A percentile compares a stretch with the other conserved stretches of the same genome.
phyloP scores from a whole-genome alignment of 1,140 invertebrate species.

The Babylonia areolata region DNA sequence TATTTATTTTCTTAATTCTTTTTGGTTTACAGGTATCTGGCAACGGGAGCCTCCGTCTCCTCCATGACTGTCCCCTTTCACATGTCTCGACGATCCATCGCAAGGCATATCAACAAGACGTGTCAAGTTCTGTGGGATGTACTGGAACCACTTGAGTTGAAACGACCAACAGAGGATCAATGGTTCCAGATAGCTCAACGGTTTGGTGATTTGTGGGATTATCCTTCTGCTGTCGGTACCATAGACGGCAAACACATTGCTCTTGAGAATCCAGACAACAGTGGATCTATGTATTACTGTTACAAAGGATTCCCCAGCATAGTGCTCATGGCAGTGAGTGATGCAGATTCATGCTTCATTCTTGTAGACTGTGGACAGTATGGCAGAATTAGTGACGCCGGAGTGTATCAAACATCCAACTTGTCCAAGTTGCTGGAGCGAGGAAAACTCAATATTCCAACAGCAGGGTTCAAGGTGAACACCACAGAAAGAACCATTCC shows the following conservation, averaged over 20 bases:
- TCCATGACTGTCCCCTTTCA: too few relatives aligned
- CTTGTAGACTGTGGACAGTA: constrained; percentile 15
- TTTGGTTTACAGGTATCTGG: too few relatives aligned
- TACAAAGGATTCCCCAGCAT: constrained; percentile 29
- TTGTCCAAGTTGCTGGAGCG: too few relatives aligned
- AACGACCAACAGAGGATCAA: not conserved
- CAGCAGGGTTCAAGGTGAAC: not conserved
- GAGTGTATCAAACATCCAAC: constrained; percentile 2
- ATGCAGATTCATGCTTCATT: constrained; percentile 19
- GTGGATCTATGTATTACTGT: constrained; percentile 21
- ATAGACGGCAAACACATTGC: constrained; percentile 25
- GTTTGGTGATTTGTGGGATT: not conserved
- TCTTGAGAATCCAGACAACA: not conserved
- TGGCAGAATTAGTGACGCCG: not conserved
- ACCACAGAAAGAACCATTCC: constrained; percentile 39
- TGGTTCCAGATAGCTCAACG: constrained; percentile 7
- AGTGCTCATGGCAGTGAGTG: constrained; percentile 30
- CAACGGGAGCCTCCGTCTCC: too few relatives aligned
- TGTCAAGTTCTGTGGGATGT: constrained; percentile 16
- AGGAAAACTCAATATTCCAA: too few relatives aligned
- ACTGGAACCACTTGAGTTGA: not conserved
- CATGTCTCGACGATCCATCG: too few relatives aligned
- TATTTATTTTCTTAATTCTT: too few relatives aligned
- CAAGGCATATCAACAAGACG: not conserved
- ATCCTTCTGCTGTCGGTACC: not conserved